Percentiles rank a stretch among this genome's conserved stretches.
phyloP scores from a whole-genome alignment of 2,888 invertebrate species.

The Oscheius sp. region DNA sequence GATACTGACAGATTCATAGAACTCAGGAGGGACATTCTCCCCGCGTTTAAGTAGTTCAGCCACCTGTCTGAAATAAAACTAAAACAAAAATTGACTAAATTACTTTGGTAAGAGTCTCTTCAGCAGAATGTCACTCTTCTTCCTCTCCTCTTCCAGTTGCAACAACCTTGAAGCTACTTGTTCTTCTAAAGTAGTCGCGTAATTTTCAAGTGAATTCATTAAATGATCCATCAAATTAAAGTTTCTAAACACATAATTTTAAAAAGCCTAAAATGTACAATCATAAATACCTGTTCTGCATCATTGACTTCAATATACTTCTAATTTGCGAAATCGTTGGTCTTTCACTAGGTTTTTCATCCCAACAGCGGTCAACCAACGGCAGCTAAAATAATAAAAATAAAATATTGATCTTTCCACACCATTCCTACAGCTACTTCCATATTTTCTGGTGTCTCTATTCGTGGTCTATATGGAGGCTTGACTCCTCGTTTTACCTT shows the following conservation, averaged over 20 bases:
- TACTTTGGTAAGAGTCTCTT: slow-evolving; percentile 61
- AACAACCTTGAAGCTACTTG: slow-evolving; percentile 58
- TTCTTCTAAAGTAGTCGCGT: slow-evolving; percentile 57
- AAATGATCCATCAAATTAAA: slow-evolving; percentile 67
- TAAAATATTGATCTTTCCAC: neutral
- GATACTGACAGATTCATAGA: slow-evolving; percentile 61
- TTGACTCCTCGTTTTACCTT: slow-evolving; percentile 19
- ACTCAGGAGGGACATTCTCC: slow-evolving; percentile 60
- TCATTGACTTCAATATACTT: slow-evolving; percentile 52
- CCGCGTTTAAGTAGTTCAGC: slow-evolving; percentile 64
- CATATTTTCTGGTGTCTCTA: slow-evolving; percentile 32
- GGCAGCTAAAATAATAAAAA: slow-evolving; percentile 35
- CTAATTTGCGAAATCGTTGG: slow-evolving; percentile 48
- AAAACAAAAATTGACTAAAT: neutral
- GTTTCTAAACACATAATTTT: neutral
- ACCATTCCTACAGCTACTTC: slow-evolving; percentile 46
- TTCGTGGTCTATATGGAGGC: slow-evolving; percentile 13
- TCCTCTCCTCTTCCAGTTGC: slow-evolving; percentile 62
- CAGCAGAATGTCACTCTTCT: slow-evolving; percentile 59
- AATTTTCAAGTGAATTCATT: slow-evolving; percentile 62
- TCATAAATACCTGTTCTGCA: slow-evolving; percentile 45
- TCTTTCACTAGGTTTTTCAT: slow-evolving; percentile 48
- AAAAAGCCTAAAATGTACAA: neutral
- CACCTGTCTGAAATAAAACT: slow-evolving; percentile 57
- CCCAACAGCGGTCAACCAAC: slow-evolving; percentile 60